Percentiles rank a stretch among this genome's conserved stretches.
Conservation (phyloP, 92 coral and sea anemone genomes). For the Paramuricea clavata region DNA sequence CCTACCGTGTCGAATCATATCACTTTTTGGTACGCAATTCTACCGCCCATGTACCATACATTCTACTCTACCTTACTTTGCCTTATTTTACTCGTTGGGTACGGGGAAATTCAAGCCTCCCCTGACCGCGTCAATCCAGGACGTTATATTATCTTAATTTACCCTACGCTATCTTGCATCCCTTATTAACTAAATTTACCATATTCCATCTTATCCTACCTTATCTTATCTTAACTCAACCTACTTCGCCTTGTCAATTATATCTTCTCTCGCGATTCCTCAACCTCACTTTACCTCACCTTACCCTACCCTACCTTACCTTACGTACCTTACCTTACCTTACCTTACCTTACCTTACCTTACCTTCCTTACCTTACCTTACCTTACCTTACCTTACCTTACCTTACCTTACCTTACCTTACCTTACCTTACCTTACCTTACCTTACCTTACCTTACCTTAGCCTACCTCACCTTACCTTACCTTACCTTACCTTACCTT, state of each 20-base stretch:
- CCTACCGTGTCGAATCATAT: no score
- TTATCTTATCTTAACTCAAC: slow-evolving; percentile 36
- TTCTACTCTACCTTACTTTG: no score
- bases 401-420: slow-evolving; percentile 31
- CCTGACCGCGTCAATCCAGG: no score
- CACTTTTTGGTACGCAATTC: no score
- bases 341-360: slow-evolving; percentile 52
- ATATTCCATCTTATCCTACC: slow-evolving; percentile 46
- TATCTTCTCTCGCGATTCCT: slow-evolving; percentile 24
- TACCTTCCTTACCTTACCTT: slow-evolving; percentile 49
- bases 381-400: slow-evolving; percentile 40
- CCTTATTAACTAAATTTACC: slow-evolving; percentile 28
- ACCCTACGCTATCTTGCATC: slow-evolving; percentile 37
- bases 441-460: no score
- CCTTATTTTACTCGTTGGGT: no score
- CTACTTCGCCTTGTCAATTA: slow-evolving; percentile 34
- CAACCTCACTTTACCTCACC: slow-evolving; percentile 41
- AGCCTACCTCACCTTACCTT: no score
- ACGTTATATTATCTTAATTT: slow-evolving; percentile 7
- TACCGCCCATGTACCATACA: no score
- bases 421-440: background rate
- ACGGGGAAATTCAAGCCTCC: no score
- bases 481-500: no score
- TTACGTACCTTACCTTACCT: slow-evolving; percentile 40
- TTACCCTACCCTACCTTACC: slow-evolving; percentile 48